These are phyloP conservation scores for Helobdella robusta DNA, from an alignment of 2,888 invertebrate species.

Conservation along the genomic window DNA sequence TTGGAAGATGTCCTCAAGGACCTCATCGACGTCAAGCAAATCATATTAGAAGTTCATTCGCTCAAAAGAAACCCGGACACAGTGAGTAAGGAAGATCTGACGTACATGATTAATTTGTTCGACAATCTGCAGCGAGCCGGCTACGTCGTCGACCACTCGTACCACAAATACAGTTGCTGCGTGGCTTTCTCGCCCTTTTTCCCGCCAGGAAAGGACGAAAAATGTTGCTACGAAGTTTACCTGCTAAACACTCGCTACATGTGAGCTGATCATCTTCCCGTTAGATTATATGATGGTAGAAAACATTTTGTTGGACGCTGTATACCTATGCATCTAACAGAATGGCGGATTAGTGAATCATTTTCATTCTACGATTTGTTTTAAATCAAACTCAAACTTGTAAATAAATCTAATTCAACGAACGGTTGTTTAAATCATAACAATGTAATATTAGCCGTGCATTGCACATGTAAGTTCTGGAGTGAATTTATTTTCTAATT, in stretches of 20 bases:
- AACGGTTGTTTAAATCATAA: no score
- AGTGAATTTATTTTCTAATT: no score
- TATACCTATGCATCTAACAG: no score
- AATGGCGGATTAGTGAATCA: no score
- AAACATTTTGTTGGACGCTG: no score
- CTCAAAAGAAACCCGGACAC: not conserved
- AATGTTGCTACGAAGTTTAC: conserved; percentile 16
- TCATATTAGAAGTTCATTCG: not conserved
- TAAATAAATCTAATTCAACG: no score
- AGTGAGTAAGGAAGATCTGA: not conserved
- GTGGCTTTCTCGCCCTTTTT: not conserved
- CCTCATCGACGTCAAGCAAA: conserved; percentile 7
- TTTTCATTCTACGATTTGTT: no score
- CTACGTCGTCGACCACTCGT: not conserved
- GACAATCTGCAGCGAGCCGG: not conserved
- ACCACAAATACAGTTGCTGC: conserved; percentile 2
- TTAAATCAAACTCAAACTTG: no score
- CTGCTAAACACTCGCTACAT: not conserved
- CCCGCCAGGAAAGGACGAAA: not conserved
- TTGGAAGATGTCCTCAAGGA: not conserved
- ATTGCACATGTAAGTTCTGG: no score
- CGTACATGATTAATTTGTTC: conserved; percentile 5
- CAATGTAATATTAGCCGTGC: no score
- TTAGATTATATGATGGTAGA: no score
- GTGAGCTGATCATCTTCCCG: no score